Evolutionary conservation across 2,797 vertebrate genomes (phyloP), one percentile per base, ranked within the genome.

Genomic region (Ctenochaetus hawaiiensis): DNA sequence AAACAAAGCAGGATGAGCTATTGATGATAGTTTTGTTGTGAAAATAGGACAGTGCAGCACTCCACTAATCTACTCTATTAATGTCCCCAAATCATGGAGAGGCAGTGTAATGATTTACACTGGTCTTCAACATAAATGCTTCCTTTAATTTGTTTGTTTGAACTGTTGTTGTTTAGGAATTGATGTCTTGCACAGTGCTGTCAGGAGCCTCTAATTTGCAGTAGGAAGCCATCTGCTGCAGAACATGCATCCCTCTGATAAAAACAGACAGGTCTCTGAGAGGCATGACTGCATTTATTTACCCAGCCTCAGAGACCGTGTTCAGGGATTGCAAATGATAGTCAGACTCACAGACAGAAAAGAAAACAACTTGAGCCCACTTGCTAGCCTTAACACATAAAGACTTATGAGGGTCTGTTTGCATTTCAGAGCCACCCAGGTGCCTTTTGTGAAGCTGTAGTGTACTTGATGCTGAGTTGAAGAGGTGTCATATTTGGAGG

Each of bases 401-500:
- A 89, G 86, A 90, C 87, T 78, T 85, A 81, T 37, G 75, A 91
- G 84, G 86, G 87, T 86, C 86, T 93, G 91, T 94, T 93, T 94
- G 92, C 87, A 91, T 94, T 91, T 93, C 90, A 91, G 90, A 91
- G 90, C 88, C 87, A 91, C 87, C 87, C 89, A 92, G 91, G 90
- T 92, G 93, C 83, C 84, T 91, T 91, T 91, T 91, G 75, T 88
- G 85, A 90, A 90, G 73, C 89, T 90, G 86, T 90, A 91, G 89
- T 92, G 92, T 86, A 87, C 91, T 93, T 89, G 91, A 93, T 90
- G 89, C 85, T 12, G 82, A 91, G 84, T 87, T 93, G 92, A 94
- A 94, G 91, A 89, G 87, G 84, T 92, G 90, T 93, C 91, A 91
- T 80, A 89, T 92, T 91, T 92, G 92, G 92, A 92, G 89, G 86